Percentiles rank a stretch among this genome's conserved stretches.
Conservation (phyloP, 2,113 vertebrate species). For the Gallinago jamesoni region DNA sequence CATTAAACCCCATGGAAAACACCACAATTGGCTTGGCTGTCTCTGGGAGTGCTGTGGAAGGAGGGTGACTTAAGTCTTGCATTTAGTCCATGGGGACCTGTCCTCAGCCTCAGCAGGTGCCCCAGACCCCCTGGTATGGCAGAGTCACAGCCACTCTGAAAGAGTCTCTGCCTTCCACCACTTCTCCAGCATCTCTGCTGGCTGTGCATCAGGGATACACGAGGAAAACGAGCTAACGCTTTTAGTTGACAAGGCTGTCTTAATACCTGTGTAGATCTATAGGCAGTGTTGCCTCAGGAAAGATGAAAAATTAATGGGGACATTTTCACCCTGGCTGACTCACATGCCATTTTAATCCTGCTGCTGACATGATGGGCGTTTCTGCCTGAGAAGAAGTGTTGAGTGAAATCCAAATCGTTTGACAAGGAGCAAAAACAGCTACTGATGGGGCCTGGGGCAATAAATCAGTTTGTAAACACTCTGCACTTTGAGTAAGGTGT, state of each 20-base stretch:
- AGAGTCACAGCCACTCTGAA: background rate
- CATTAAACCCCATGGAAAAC: background rate
- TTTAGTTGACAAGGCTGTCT: constrained; percentile 23
- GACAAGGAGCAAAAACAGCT: background rate
- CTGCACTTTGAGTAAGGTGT: background rate
- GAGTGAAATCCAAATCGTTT: background rate
- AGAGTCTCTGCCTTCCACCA: background rate
- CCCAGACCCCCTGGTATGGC: background rate
- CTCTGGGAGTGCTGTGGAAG: background rate
- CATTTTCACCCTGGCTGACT: constrained; percentile 63
- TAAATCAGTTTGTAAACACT: constrained; percentile 19
- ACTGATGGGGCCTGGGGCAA: background rate
- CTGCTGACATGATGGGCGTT: constrained; percentile 39
- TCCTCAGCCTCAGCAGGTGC: background rate
- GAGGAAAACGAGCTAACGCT: background rate
- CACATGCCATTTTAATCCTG: constrained; percentile 64
- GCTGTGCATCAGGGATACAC: background rate
- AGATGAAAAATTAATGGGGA: constrained; percentile 69
- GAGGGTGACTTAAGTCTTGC: background rate
- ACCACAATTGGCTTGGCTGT: fast-evolving
- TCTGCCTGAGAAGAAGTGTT: background rate
- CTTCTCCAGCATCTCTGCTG: background rate
- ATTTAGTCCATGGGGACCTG: background rate
- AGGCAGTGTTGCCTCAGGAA: constrained; percentile 61
- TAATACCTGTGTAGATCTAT: constrained; percentile 60